Conservation (phyloP, 1,140 invertebrate species). For the Armadillidium nasatum region DNA sequence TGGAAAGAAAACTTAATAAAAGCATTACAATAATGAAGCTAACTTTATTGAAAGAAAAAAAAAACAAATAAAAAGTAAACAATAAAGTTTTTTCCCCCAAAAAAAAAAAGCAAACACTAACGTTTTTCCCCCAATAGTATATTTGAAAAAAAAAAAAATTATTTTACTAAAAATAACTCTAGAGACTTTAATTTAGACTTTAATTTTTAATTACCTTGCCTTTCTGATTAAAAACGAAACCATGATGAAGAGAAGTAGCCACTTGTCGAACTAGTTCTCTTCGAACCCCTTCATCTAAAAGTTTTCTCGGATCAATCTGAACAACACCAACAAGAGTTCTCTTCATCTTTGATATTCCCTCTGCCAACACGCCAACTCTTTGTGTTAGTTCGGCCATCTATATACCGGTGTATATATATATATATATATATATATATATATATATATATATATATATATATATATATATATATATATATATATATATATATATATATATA, state of each 20-base stretch:
- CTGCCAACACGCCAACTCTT: slow-evolving; percentile 88
- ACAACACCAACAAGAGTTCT: slow-evolving; percentile 93
- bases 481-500: slow-evolving; percentile 6
- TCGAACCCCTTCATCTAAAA: slow-evolving; percentile 91
- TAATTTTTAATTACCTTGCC: no score
- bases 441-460: neutral
- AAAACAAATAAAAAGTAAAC: no score
- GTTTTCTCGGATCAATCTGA: slow-evolving; percentile 84
- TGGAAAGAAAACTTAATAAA: no score
- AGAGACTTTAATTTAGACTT: no score
- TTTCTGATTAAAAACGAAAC: slow-evolving; percentile 66
- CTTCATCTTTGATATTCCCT: slow-evolving; percentile 90
- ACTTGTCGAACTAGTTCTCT: slow-evolving; percentile 89
- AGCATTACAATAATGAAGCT: no score
- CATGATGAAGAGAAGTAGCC: slow-evolving; percentile 63
- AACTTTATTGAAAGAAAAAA: no score
- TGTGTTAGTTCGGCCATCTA: slow-evolving; percentile 80
- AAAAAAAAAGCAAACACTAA: no score
- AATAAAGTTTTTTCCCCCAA: no score
- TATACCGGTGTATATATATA: no score
- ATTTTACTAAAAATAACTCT: no score
- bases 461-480: neutral
- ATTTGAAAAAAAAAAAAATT: no score
- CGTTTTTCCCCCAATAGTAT: no score
- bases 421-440: slow-evolving; percentile 6